phyloP scores from a whole-genome alignment of 23 tunicate species.

The Halocynthia roretzi region DNA sequence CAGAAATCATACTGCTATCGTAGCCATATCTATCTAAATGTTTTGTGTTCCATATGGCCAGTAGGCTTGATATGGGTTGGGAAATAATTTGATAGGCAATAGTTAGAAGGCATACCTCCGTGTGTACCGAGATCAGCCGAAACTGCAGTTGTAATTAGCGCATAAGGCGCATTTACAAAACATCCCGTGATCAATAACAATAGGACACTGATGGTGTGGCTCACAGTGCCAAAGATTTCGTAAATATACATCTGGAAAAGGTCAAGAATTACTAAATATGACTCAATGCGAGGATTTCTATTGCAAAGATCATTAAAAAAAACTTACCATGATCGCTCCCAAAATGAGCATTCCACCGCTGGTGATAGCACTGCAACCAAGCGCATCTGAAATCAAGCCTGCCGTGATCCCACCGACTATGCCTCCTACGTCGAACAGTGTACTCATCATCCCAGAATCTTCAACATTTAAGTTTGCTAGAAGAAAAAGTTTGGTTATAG shows the following conservation, averaged over 20 bases:
- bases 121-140: conserved; percentile 95
- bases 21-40: background rate
- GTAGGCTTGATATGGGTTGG: background rate
- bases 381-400: conserved; percentile 56
- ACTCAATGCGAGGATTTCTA: background rate
- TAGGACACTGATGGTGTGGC: conserved; percentile 42
- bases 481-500: background rate
- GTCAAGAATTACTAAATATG: background rate
- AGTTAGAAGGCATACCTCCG: conserved; percentile 25
- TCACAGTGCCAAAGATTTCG: conserved; percentile 51
- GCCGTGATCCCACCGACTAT: conserved; percentile 89
- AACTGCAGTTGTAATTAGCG: conserved; percentile 93
- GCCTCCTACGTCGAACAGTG: conserved; percentile 89
- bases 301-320: background rate
- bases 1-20: background rate
- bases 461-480: conserved; percentile 38
- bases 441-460: conserved; percentile 64
- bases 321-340: conserved; percentile 75
- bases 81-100: background rate
- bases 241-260: conserved; percentile 66
- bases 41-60: background rate
- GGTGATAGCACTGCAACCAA: conserved; percentile 57
- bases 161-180: conserved; percentile 92
- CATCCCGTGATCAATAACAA: conserved; percentile 73
- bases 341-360: conserved; percentile 74